phyloP scores from a whole-genome alignment of 1,140 invertebrate species.

The Sitodiplosis mosellana region DNA sequence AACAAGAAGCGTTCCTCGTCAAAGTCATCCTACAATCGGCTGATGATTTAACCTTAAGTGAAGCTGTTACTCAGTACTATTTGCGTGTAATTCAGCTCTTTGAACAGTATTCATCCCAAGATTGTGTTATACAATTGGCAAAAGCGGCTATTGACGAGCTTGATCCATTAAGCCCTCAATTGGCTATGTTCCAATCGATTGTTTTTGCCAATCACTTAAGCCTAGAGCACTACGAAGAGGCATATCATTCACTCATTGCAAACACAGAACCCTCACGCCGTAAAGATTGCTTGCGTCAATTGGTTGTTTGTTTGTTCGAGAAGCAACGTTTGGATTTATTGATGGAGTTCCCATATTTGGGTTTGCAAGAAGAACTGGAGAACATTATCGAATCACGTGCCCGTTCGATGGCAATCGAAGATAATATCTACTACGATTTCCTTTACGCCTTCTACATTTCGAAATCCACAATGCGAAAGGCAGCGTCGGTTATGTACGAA shows the following conservation, averaged over 20 bases:
- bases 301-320: conserved; percentile 65
- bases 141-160: conserved; percentile 53
- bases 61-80: conserved; percentile 28
- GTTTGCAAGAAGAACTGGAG: conserved; percentile 55
- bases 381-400: conserved; percentile 67
- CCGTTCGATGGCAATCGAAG: conserved; percentile 52
- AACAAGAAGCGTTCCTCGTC: conserved; percentile 49
- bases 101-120: conserved; percentile 57
- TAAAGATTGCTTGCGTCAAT: conserved; percentile 66
- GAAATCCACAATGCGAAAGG: conserved; percentile 37
- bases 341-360: conserved; percentile 48
- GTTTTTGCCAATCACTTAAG: conserved; percentile 74
- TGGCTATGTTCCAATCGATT: conserved; percentile 73
- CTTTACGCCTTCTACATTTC: conserved; percentile 69
- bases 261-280: conserved; percentile 59
- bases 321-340: conserved; percentile 45
- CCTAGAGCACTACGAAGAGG: conserved; percentile 60
- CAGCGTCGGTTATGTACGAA: conserved; percentile 71
- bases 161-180: conserved; percentile 46
- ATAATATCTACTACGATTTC: conserved; percentile 74
- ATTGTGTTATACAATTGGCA: conserved; percentile 60
- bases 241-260: conserved; percentile 59
- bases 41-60: conserved; percentile 1
- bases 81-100: conserved; percentile 67
- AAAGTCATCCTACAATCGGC: conserved; percentile 21